Evolutionary conservation across 2,888 invertebrate genomes (phyloP).

Genomic region (Parasteatoda lunata): DNA sequence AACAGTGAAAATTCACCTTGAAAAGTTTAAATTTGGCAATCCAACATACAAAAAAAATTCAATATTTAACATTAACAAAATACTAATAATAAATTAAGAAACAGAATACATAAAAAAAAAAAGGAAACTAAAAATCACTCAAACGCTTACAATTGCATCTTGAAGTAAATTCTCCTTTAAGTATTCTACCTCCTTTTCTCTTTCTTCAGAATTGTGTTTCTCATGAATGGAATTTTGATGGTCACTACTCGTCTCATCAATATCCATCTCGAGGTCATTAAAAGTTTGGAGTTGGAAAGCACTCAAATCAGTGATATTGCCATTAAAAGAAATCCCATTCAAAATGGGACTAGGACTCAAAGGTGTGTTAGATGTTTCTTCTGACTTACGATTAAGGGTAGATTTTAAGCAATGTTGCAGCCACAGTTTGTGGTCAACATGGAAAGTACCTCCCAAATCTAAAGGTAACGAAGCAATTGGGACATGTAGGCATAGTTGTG

Average conservation of each 20-base stretch:
- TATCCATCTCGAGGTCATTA: constrained; percentile 46
- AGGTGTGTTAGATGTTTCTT: constrained; percentile 45
- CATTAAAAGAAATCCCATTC: constrained; percentile 20
- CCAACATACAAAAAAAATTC: neutral
- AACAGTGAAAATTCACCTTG: too few species aligned
- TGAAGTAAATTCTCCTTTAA: constrained; percentile 51
- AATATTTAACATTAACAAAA: neutral
- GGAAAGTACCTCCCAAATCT: constrained; percentile 89
- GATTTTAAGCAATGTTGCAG: constrained; percentile 81
- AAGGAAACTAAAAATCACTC: neutral
- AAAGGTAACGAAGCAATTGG: constrained; percentile 90
- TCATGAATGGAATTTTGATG: constrained; percentile 70
- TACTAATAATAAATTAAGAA: neutral
- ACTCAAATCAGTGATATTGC: constrained; percentile 18
- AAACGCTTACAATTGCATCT: constrained; percentile 27
- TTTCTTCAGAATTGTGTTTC: constrained; percentile 69
- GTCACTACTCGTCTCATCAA: constrained; percentile 72
- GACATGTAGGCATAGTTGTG: constrained; percentile 87
- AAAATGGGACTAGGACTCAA: constrained; percentile 3
- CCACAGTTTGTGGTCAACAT: constrained; percentile 92
- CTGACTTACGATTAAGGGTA: constrained; percentile 65
- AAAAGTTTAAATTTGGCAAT: too few species aligned
- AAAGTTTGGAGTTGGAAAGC: constrained; percentile 10
- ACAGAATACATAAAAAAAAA: neutral
- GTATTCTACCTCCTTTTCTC: constrained; percentile 70